These are phyloP conservation scores for Myotis daubentonii DNA, from an alignment of 2,797 vertebrate genomes.

Conservation along the genomic window DNA sequence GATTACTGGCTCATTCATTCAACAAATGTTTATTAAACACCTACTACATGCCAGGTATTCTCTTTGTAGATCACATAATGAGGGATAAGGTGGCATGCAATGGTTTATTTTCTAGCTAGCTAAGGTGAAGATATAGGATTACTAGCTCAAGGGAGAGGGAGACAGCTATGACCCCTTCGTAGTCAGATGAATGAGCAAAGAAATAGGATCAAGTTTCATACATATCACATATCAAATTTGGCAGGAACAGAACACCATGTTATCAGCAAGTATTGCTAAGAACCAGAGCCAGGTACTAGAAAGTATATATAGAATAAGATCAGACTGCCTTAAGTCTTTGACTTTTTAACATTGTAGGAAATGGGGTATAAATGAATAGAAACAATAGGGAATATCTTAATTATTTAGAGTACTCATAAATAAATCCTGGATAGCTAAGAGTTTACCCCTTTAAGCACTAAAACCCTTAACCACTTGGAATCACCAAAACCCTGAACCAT, in stretches of 20 bases:
- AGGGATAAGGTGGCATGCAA: neutral
- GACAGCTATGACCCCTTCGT: neutral
- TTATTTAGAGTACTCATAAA: neutral
- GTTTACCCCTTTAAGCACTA: neutral
- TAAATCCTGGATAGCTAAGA: neutral
- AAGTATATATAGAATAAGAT: neutral
- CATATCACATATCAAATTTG: neutral
- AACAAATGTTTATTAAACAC: constrained; percentile 30
- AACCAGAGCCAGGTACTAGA: neutral
- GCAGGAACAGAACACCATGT: neutral
- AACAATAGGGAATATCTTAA: neutral
- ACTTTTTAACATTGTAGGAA: neutral
- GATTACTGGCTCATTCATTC: neutral
- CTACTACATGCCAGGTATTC: neutral
- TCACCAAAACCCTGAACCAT: neutral
- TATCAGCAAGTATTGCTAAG: constrained; percentile 1
- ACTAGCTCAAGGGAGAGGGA: neutral
- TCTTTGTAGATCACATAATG: neutral
- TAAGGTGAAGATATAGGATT: neutral
- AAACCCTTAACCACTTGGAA: neutral
- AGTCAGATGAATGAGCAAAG: constrained; percentile 4
- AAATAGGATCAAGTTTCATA: neutral
- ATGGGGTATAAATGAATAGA: neutral
- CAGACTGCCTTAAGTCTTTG: neutral
- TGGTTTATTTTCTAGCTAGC: constrained; percentile 1